Evolutionary conservation across 2,797 vertebrate species (phyloP), one percentile per base, ranked within the genome.

Genomic region (Pelodytes ibericus): DNA sequence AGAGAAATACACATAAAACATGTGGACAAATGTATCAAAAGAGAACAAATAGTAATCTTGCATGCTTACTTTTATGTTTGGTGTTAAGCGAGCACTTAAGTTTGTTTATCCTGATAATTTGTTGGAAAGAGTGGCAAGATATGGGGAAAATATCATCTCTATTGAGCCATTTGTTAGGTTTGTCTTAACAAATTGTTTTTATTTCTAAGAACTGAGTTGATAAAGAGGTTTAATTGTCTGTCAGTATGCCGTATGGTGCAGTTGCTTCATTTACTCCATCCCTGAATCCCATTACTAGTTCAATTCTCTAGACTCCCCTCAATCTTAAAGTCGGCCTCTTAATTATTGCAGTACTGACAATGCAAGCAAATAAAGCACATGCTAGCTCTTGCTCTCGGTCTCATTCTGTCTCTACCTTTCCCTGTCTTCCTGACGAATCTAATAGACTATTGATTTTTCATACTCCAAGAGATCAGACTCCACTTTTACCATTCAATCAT

Each of bases 361-460:
- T 80, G 81, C 82, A 83, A 85, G 84, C 80, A 84, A 83, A 87
- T 72, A 72, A 61, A 44, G 68, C 30, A 24, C 33, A 31, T 29
- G 6, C 44, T 47, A 11, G 56, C 33, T 33, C 77, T 79, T 72
- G 77, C 70, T 67, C 2, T 0, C 64, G 82, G 75, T 82, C 71
- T 77, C 73, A 65, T 2, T 0, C 72, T 83, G 77, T 82, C 67
- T 83, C 74, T 61, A 80, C 79, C 81, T 47, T 80, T 77, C 66
- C 80, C 78, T 87, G 87, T 91, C 90, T 84, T 84, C 72, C 90
- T 91, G 89, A 91, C 75, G 82, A 90, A 93, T 95, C 91, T 95
- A 98, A 96, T 94, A 94, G 93, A 88, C 93, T 96, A 96, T 97
- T 91, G 96, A 97, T 98, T 98, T 96, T 93, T 92, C 87, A 95